Evolutionary conservation across 2,797 vertebrate genomes (phyloP).

Genomic region (Australoheros facetus): DNA sequence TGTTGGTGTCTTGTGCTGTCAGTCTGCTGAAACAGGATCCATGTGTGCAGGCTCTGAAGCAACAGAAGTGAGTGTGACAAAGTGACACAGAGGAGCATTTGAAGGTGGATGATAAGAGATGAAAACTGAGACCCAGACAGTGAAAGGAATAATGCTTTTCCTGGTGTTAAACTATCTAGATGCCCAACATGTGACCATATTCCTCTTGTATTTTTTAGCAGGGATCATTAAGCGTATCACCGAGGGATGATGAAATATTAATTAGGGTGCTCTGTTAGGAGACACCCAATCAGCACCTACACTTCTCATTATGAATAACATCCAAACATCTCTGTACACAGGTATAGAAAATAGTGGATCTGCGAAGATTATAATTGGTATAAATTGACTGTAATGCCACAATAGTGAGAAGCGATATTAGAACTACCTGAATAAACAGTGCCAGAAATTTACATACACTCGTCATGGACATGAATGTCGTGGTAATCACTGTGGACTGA

Average conservation of each 20-base stretch:
- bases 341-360: not conserved
- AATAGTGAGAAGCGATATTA: not conserved
- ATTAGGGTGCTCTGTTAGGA: conserved; percentile 64
- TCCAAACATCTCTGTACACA: conserved; percentile 18
- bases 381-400: not conserved
- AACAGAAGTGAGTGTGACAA: conserved; percentile 27
- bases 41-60: conserved; percentile 26
- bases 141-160: not conserved
- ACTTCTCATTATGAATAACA: conserved; percentile 43
- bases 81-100: conserved; percentile 19
- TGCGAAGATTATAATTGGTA: no score
- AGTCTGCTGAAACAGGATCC: conserved; percentile 36
- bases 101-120: conserved; percentile 47
- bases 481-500: not conserved
- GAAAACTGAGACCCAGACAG: conserved; percentile 29
- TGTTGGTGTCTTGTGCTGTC: conserved; percentile 9
- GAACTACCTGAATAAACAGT: not conserved
- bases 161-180: conserved; percentile 13
- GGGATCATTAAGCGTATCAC: conserved; percentile 49
- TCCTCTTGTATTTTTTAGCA: conserved; percentile 66
- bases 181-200: conserved; percentile 37
- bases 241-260: conserved; percentile 74
- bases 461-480: not conserved
- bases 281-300: conserved; percentile 66
- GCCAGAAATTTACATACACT: not conserved